Percentiles rank a stretch among this genome's conserved stretches.
phyloP scores from a whole-genome alignment of 1,140 invertebrate species.

The Lutraria rhynchaena region DNA sequence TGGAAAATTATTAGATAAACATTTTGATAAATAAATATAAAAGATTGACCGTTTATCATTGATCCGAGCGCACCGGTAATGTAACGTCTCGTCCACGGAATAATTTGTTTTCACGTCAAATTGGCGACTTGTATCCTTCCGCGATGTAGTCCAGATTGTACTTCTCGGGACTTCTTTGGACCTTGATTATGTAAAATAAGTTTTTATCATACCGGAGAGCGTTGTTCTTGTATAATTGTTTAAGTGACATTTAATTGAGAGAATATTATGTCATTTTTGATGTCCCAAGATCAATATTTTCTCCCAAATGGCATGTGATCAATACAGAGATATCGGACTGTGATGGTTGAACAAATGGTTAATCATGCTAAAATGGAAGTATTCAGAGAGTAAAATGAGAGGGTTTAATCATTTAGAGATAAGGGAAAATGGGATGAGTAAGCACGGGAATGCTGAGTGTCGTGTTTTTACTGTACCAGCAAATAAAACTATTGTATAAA shows the following conservation, averaged over 20 bases:
- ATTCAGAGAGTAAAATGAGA: conserved; percentile 2
- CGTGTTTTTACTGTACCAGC: no score
- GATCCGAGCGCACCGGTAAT: conserved; percentile 18
- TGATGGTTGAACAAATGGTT: conserved; percentile 5
- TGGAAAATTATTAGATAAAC: conserved; percentile 69
- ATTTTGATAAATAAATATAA: conserved; percentile 67
- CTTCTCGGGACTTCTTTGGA: background rate
- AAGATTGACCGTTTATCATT: conserved; percentile 58
- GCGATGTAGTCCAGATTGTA: background rate
- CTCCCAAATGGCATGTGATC: conserved; percentile 9
- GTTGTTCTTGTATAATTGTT: conserved; percentile 38
- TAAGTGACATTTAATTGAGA: conserved; percentile 53
- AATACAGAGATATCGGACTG: conserved; percentile 11
- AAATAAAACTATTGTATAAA: no score
- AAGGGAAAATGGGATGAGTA: background rate
- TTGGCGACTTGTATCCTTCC: background rate
- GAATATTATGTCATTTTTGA: conserved; percentile 29
- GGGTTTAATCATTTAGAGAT: conserved; percentile 4
- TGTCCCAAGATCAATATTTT: conserved; percentile 2
- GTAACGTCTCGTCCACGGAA: background rate
- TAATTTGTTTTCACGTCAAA: conserved; percentile 1
- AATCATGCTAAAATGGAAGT: background rate
- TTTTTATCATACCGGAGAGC: background rate
- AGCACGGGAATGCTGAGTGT: no score
- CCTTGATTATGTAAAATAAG: conserved; percentile 32